Evolutionary conservation across 2,888 invertebrate genomes (phyloP).

Genomic region (Maniola hyperantus): DNA sequence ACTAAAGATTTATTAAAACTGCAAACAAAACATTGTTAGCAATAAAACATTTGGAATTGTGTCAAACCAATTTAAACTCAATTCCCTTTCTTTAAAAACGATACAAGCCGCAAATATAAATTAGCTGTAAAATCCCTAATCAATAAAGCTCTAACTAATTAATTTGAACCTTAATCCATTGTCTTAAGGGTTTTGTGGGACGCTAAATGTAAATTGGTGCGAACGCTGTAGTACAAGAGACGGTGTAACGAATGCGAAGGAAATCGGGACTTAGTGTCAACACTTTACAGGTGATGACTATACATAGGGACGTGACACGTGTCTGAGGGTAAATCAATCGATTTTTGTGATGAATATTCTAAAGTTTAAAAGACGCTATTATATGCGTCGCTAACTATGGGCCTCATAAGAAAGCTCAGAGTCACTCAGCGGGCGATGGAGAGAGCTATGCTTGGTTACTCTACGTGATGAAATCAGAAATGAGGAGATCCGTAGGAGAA

Average conservation of each 20-base stretch:
- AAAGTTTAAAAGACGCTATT: too few relatives aligned
- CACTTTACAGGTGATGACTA: conserved; percentile 67
- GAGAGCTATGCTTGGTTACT: too few relatives aligned
- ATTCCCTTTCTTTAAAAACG: conserved; percentile 12
- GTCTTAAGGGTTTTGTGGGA: conserved; percentile 31
- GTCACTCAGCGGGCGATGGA: too few relatives aligned
- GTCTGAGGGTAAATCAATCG: conserved; percentile 21
- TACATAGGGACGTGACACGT: conserved; percentile 50
- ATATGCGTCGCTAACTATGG: too few relatives aligned
- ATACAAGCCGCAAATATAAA: conserved; percentile 27
- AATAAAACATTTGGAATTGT: conserved; percentile 22
- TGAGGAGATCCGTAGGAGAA: too few relatives aligned
- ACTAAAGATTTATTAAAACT: background rate
- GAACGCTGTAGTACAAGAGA: conserved; percentile 57
- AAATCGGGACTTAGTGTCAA: conserved; percentile 79
- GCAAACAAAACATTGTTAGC: conserved; percentile 19
- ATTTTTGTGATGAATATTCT: background rate
- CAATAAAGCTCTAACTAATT: conserved; percentile 31
- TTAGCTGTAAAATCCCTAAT: background rate
- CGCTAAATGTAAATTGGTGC: conserved; percentile 44
- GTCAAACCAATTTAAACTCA: conserved; percentile 21
- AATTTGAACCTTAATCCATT: conserved; percentile 44
- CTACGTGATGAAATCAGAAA: too few relatives aligned
- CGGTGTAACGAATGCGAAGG: conserved; percentile 68
- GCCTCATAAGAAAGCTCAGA: too few relatives aligned